Evolutionary conservation across 2,797 vertebrate species (phyloP).

Genomic region (Sternarchorhynchus goeldii): DNA sequence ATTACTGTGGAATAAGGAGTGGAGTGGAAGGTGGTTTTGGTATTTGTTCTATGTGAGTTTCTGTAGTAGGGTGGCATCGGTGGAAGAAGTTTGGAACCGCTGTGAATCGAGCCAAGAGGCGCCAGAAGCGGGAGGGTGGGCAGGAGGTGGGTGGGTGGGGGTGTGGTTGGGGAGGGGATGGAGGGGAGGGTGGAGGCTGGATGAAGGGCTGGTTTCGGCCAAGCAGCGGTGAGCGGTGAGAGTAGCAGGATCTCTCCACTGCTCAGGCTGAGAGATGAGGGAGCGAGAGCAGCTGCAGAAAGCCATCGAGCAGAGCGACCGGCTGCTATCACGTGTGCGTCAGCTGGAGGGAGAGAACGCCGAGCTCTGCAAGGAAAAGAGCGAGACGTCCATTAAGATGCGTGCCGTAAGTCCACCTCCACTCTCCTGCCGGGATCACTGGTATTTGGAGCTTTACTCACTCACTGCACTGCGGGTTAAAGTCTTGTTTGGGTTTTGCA

Average conservation of each 20-base stretch:
- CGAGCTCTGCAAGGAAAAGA: slow-evolving; percentile 66
- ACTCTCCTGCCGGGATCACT: slow-evolving; percentile 14
- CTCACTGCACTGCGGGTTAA: neutral
- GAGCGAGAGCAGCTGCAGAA: slow-evolving; percentile 75
- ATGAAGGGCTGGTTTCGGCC: slow-evolving; percentile 29
- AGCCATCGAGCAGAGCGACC: slow-evolving; percentile 70
- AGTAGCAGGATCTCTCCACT: slow-evolving; percentile 47
- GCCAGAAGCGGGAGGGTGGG: slow-evolving; percentile 46
- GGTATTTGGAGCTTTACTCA: slow-evolving; percentile 27
- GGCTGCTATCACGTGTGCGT: slow-evolving; percentile 64
- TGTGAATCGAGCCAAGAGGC: slow-evolving; percentile 52
- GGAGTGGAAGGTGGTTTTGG: neutral
- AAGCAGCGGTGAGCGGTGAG: slow-evolving; percentile 52
- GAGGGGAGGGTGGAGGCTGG: slow-evolving; percentile 32
- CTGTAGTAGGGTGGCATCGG: slow-evolving; percentile 45
- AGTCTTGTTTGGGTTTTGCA: neutral
- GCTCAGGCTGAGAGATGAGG: slow-evolving; percentile 69
- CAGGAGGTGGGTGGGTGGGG: slow-evolving; percentile 33
- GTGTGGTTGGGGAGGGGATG: slow-evolving; percentile 21
- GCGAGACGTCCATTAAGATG: slow-evolving; percentile 64
- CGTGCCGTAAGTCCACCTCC: slow-evolving; percentile 67
- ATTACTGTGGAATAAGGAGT: slow-evolving; percentile 8
- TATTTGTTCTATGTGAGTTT: slow-evolving; percentile 43
- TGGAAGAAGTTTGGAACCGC: slow-evolving; percentile 55
- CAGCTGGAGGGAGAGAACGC: slow-evolving; percentile 70